Evolutionary conservation across 2,888 invertebrate genomes (phyloP), one percentile per base, ranked within the genome.

Genomic region (Catocala fraxini): DNA sequence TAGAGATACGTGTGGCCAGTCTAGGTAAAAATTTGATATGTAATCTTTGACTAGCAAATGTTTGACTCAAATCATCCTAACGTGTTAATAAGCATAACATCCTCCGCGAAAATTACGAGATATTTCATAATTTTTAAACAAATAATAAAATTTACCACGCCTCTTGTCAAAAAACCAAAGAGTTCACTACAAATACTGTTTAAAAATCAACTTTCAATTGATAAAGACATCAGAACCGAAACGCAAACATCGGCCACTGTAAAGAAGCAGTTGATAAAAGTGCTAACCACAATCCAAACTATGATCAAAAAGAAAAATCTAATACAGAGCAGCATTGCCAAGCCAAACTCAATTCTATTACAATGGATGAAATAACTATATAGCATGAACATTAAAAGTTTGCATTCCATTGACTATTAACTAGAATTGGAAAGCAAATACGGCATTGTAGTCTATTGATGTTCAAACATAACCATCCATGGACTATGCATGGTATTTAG

Each of bases 271-370:
- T 71, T 73, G 65, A 83, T 75, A 71, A 80, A 81, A 79, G 84
- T 83, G 86, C 73, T 88, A 88, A 88, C 77, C 74, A 77, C 73
- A 75, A 57, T 68, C 74, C 78, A 82, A 83, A 85, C 70, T 77
- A 72, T 66, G 70, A 63, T 70, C 60, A 67, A 68, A 59, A 63
- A 61, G 64, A 65, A 76, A 67, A 51, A 46, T 67, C 35, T 73
- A 72, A 61, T 46, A 53, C 68, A 62, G 45, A 55, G 1, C 35
- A 39, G 9, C 3, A 55, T 42, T 11, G 45, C 53, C 46, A 51
- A 5, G 42, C 52, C 34, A 72, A 61, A 59, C 54, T 7, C 49
- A 70, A 58, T 63, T 59, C 56, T 75, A 72, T 65, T 13, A 10
- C 63, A 45, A 51, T n/a, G 48, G 7, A 6, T 43, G 60, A 70